Base-by-base conservation (phyloP, 2,113 vertebrate species). In the Gobio gobio region DNA sequence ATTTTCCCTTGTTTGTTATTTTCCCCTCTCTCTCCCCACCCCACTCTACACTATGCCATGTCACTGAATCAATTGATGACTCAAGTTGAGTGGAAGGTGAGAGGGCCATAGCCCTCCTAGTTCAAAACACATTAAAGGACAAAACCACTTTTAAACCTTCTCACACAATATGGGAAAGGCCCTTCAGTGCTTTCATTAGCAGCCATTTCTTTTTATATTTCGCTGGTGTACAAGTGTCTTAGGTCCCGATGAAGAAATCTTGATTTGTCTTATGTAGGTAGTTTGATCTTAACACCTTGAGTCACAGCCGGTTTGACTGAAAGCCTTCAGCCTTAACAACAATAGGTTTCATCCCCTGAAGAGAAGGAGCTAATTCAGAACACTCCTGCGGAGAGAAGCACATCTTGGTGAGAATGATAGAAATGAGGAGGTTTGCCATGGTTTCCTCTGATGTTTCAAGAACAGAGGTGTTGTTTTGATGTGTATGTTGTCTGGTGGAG, bases 361-460 rank as follows among this genome's bases (percentile, higher is more conserved):
- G 79, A 66, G 63, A 82, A 70, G 72, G 22, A 75, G 22, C 16
- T 75, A 49, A 75, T 33, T 29, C 78, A 66, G 59, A 29, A 80
- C 24, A 59, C 24, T 78, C 47, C 63, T 29, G 36, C 20, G 1
- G 24, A 83, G 73, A 58, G 51, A 78, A 49, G 66, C n/a, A 1
- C 10, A 45, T 78, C 29, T 24, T 56, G 22, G 22, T 16, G 8
- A 59, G 14, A 51, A 72, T 29, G 18, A n/a, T n/a, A 66, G 29
- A 29, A 29, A 29, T 64, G 43, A 64, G 78, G 40, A 80, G n/a
- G 58, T 47, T 36, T 80, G 43, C 16, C n/a, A n/a, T n/a, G n/a
- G n/a, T n/a, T n/a, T n/a, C n/a, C n/a, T 56, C 22, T 86, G 80
- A 72, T 73, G 49, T 61, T 82, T 77, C 24, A 75, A 77, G 72